Evolutionary conservation across 2,797 vertebrate genomes (phyloP).

Genomic region (Coreius guichenoti): DNA sequence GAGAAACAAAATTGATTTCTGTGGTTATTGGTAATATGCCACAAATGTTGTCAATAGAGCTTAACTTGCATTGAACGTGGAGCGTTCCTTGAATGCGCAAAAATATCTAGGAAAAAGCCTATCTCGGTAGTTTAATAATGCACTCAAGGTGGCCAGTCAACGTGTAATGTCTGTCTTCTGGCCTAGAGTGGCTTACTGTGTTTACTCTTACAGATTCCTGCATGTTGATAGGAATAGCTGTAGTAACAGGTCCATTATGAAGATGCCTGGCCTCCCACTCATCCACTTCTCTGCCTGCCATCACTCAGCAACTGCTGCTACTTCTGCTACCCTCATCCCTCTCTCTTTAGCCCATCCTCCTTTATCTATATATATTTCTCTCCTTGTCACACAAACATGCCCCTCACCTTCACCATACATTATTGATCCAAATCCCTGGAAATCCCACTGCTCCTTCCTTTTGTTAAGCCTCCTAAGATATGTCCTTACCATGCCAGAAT

Average conservation of each 20-base stretch:
- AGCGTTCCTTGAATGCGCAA: background rate
- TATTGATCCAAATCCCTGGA: constrained; percentile 45
- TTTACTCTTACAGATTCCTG: constrained; percentile 31
- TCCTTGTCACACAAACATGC: constrained; percentile 28
- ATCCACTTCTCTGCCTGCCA: constrained; percentile 43
- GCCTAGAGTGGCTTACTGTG: constrained; percentile 4
- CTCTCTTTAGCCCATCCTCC: background rate
- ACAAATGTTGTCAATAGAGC: background rate
- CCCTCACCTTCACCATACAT: constrained; percentile 42
- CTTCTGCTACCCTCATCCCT: constrained; percentile 6
- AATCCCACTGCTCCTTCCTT: background rate
- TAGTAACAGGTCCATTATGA: constrained; percentile 54
- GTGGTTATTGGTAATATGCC: background rate
- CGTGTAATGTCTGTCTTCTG: constrained; percentile 33
- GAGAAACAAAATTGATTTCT: background rate
- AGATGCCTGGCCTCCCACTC: constrained; percentile 48
- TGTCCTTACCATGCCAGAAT: background rate
- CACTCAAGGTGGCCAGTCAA: constrained; percentile 27
- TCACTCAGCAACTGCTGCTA: constrained; percentile 45
- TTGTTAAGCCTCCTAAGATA: background rate
- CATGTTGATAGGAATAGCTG: constrained; percentile 48
- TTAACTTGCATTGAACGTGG: background rate
- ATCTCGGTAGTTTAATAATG: constrained; percentile 4
- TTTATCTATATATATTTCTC: constrained; percentile 38
- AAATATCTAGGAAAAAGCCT: background rate